phyloP scores from a whole-genome alignment of 2,888 invertebrate species.

The Melinopterus prodromus region DNA sequence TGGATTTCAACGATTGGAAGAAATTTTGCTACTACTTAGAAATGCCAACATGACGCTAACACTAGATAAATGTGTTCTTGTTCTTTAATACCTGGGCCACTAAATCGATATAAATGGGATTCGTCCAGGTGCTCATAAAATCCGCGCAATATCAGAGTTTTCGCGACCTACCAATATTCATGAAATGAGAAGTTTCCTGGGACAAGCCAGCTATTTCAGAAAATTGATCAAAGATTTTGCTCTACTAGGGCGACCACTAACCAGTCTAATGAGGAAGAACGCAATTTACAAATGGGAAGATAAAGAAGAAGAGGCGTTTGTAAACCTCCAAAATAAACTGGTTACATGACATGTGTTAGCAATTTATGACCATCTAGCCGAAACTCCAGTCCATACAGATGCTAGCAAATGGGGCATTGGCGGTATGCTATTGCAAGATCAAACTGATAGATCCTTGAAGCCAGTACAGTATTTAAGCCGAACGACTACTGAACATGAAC shows the following conservation, averaged over 20 bases:
- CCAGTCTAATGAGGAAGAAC: neutral
- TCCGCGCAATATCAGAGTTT: constrained; percentile 33
- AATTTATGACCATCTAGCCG: constrained; percentile 40
- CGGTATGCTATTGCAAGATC: neutral
- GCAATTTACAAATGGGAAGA: constrained; percentile 26
- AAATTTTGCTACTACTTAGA: constrained; percentile 19
- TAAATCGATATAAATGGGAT: constrained; percentile 45
- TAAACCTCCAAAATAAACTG: neutral
- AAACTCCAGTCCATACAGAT: constrained; percentile 48
- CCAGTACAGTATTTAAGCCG: constrained; percentile 19
- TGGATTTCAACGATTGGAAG: constrained; percentile 19
- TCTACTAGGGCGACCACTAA: neutral
- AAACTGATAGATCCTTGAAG: neutral
- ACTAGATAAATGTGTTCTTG: constrained; percentile 44
- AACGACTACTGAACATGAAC: constrained; percentile 47
- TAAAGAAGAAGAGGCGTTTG: neutral
- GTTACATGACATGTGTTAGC: constrained; percentile 39
- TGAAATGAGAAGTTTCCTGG: constrained; percentile 9
- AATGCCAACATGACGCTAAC: constrained; percentile 34
- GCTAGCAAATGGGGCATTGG: constrained; percentile 31
- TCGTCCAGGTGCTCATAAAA: constrained; percentile 46
- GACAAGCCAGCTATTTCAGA: too few relatives aligned
- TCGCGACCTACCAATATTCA: too few relatives aligned
- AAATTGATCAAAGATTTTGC: constrained; percentile 13
- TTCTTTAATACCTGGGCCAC: constrained; percentile 49